Percentiles rank a stretch among this genome's conserved stretches.
These are phyloP conservation scores for Polydesmus complanatus DNA, from an alignment of 2,888 invertebrate species.

Conservation along the genomic window DNA sequence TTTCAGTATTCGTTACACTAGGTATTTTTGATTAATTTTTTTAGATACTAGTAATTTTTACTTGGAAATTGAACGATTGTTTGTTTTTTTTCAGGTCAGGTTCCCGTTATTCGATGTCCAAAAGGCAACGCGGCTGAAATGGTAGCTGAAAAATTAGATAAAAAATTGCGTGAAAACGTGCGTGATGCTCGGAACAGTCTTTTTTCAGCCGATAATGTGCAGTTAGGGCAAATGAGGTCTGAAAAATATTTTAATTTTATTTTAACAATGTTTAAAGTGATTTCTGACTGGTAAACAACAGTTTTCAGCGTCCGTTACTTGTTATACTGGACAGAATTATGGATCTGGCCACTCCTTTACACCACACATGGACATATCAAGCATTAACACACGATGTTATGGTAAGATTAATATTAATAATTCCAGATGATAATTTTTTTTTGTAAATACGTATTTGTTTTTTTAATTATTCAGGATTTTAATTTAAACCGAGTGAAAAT, in stretches of 20 bases:
- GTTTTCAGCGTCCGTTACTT: constrained; percentile 84
- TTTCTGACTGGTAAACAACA: constrained; percentile 28
- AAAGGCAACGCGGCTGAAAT: constrained; percentile 96
- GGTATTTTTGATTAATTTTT: constrained; percentile 44
- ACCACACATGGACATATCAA: constrained; percentile 99
- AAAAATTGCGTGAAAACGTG: constrained; percentile 89
- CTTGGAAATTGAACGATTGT: too few species aligned
- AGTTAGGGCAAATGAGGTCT: constrained; percentile 41
- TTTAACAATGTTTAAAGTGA: background rate
- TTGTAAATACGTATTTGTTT: background rate
- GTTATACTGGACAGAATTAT: constrained; percentile 85
- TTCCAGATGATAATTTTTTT: background rate
- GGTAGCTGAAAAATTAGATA: constrained; percentile 92
- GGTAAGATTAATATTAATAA: constrained; percentile 22
- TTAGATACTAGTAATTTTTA: too few species aligned
- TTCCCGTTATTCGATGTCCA: constrained; percentile 82
- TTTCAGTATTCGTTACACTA: constrained; percentile 93
- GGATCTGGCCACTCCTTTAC: constrained; percentile 93
- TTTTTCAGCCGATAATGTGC: constrained; percentile 69
- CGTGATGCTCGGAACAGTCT: constrained; percentile 93
- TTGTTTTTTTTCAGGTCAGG: constrained; percentile 51
- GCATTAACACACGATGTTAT: constrained; percentile 93
- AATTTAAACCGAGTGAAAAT: constrained; percentile 71
- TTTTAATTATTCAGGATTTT: constrained; percentile 43
- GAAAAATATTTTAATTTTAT: constrained; percentile 22